Evolutionary conservation across 35 echinoderm and acorn worm species (phyloP).

Genomic region (Patiria miniata): DNA sequence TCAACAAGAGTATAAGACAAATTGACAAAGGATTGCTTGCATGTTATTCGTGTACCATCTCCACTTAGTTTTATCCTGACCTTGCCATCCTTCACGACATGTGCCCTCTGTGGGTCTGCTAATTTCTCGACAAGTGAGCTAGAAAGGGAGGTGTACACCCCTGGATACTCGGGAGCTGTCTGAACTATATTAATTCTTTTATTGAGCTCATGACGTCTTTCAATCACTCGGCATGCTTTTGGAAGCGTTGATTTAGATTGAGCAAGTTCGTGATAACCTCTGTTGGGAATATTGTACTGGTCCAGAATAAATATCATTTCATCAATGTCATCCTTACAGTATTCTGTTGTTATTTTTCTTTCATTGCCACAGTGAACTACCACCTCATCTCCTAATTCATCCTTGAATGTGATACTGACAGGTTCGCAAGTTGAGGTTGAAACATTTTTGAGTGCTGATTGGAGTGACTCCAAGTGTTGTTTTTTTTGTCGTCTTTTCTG

Average conservation of each 20-base stretch:
- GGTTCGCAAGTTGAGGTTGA: slow-evolving; percentile 25
- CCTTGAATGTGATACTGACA: slow-evolving; percentile 21
- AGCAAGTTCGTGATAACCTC: slow-evolving; percentile 54
- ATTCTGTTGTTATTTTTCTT: neutral
- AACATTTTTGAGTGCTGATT: slow-evolving; percentile 25
- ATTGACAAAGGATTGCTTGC: slow-evolving; percentile 64
- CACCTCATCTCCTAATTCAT: slow-evolving; percentile 62
- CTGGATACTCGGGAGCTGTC: slow-evolving; percentile 20
- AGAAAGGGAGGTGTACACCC: slow-evolving; percentile 49
- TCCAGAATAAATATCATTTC: slow-evolving; percentile 52
- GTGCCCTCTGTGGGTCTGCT: slow-evolving; percentile 20
- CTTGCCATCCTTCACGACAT: slow-evolving; percentile 33
- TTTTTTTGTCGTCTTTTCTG: slow-evolving; percentile 56
- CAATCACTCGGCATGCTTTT: slow-evolving; percentile 25
- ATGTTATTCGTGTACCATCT: slow-evolving; percentile 56
- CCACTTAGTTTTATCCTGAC: slow-evolving; percentile 69
- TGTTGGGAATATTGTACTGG: slow-evolving; percentile 49
- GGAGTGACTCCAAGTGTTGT: slow-evolving; percentile 36
- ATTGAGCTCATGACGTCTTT: slow-evolving; percentile 49
- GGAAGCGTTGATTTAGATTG: slow-evolving; percentile 35
- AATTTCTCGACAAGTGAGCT: slow-evolving; percentile 39
- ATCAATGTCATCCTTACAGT: slow-evolving; percentile 50
- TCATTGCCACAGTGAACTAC: slow-evolving; percentile 29
- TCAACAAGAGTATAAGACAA: slow-evolving; percentile 53
- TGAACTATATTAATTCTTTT: slow-evolving; percentile 36